phyloP scores from a whole-genome alignment of 1,140 invertebrate species.

The Archivesica marissinica region DNA sequence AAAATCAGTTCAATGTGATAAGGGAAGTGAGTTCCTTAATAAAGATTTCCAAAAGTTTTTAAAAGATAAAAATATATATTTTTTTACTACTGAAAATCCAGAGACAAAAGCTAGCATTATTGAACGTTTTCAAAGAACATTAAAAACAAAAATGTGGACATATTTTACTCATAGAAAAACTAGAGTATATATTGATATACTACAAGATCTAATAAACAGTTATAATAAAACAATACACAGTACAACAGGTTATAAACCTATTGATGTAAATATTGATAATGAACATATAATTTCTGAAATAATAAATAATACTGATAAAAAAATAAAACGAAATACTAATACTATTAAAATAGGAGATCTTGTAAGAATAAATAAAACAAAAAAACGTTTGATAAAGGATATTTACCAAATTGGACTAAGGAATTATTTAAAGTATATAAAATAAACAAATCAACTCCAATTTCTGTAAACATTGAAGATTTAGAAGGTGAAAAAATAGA shows the following conservation, averaged over 20 bases:
- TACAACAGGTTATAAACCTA: conserved; percentile 3
- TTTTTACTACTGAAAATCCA: conserved; percentile 29
- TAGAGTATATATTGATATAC: conserved; percentile 21
- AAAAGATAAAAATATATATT: neutral
- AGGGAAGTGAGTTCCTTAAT: conserved; percentile 1
- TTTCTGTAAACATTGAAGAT: neutral
- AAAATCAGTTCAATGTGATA: conserved; percentile 1
- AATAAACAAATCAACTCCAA: neutral
- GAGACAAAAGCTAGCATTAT: conserved; percentile 42
- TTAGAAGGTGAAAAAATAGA: conserved; percentile 9
- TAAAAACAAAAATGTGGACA: conserved; percentile 43
- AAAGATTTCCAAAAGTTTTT: conserved; percentile 21
- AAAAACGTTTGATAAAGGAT: conserved; percentile 59
- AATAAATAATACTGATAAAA: neutral
- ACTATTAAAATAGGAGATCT: conserved; percentile 25
- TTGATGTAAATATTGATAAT: conserved; percentile 1
- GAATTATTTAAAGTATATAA: neutral
- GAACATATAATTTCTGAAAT: neutral
- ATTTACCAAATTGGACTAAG: conserved; percentile 45
- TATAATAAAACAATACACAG: neutral
- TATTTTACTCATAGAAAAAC: conserved; percentile 43
- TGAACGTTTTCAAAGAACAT: conserved; percentile 44
- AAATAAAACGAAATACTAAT: neutral
- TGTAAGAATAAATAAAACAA: conserved; percentile 45
- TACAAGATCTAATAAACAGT: neutral